Percentiles rank a stretch among this genome's conserved stretches.
phyloP scores from a whole-genome alignment of 2,797 vertebrate species.

The Lagorchestes hirsutus region DNA sequence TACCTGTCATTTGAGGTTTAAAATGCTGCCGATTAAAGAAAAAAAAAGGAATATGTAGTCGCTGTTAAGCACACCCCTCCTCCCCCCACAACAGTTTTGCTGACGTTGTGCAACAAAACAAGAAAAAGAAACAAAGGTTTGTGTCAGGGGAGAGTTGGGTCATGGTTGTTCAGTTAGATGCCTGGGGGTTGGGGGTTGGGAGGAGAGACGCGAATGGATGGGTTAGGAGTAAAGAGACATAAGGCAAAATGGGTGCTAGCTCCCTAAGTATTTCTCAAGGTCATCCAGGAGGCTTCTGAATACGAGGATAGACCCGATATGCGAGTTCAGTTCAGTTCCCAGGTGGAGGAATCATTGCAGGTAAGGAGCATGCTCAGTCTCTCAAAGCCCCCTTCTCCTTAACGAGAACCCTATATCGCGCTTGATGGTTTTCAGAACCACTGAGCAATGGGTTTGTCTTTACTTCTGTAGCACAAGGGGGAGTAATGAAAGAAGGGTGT shows the following conservation, averaged over 20 bases:
- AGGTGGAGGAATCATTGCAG: neutral
- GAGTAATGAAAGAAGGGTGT: neutral
- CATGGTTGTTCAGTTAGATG: constrained; percentile 27
- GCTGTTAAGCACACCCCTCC: neutral
- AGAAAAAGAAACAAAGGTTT: constrained; percentile 20
- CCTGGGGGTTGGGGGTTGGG: neutral
- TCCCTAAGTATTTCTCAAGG: neutral
- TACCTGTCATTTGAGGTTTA: neutral
- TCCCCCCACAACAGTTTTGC: neutral
- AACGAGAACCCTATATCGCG: constrained; percentile 30
- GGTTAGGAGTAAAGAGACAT: neutral
- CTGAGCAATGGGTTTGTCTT: neutral
- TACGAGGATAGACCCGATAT: neutral
- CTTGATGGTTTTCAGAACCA: neutral
- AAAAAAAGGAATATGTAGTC: constrained; percentile 24
- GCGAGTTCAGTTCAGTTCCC: neutral
- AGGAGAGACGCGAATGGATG: neutral
- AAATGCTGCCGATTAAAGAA: constrained; percentile 27
- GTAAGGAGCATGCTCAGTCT: constrained; percentile 26
- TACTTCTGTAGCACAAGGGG: neutral
- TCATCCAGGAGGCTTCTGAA: neutral
- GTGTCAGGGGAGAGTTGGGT: constrained; percentile 13
- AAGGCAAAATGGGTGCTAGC: neutral
- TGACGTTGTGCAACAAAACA: constrained; percentile 5
- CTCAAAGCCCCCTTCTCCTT: neutral